Evolutionary conservation across 2,888 invertebrate genomes (phyloP).

Genomic region (Pammene aurita): DNA sequence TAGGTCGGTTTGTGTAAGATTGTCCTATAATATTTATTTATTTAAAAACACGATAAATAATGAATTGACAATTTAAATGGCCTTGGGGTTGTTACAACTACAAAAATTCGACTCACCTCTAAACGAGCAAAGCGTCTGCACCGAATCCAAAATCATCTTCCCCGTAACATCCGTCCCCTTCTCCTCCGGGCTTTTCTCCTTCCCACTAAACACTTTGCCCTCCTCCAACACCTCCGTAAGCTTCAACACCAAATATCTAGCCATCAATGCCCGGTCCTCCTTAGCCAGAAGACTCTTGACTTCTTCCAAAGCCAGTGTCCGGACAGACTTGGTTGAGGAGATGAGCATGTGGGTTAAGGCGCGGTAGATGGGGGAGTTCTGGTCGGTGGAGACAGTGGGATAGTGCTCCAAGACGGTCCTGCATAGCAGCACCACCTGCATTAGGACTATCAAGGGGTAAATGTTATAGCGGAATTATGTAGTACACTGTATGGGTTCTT

Average conservation of each 20-base stretch:
- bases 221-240: conserved; percentile 86
- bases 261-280: conserved; percentile 84
- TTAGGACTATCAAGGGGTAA: conserved; percentile 80
- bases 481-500: conserved; percentile 59
- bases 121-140: conserved; percentile 80
- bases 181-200: conserved; percentile 71
- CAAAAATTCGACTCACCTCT: conserved; percentile 58
- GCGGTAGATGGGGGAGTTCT: conserved; percentile 86
- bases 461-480: conserved; percentile 48
- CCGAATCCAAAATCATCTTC: conserved; percentile 81
- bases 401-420: conserved; percentile 88
- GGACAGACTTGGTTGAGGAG: conserved; percentile 84
- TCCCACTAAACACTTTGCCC: conserved; percentile 75
- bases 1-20: too few species aligned
- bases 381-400: conserved; percentile 86
- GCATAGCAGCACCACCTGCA: conserved; percentile 89
- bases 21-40: too few species aligned
- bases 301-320: conserved; percentile 84
- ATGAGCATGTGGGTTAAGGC: conserved; percentile 88
- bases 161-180: conserved; percentile 77
- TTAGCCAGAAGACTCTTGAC: conserved; percentile 85
- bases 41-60: too few species aligned
- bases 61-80: too few species aligned
- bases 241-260: conserved; percentile 86
- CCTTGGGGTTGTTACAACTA: too few species aligned